A percentile compares a stretch with the other conserved stretches of the same genome.
These are phyloP conservation scores for Euzophera pinguis DNA, from an alignment of 2,888 invertebrate genomes.

Conservation along the genomic window DNA sequence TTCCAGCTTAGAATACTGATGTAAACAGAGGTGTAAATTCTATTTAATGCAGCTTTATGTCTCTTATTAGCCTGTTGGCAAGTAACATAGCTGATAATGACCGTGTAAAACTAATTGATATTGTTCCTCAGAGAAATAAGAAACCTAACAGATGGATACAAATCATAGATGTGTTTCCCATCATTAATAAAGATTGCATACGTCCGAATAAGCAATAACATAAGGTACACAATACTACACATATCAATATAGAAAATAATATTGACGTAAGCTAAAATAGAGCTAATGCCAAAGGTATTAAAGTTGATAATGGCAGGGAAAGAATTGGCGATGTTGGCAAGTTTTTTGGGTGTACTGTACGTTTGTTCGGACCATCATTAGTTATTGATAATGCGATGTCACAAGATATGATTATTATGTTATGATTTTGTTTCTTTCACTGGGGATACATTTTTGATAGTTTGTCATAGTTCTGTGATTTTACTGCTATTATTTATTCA, in stretches of 20 bases:
- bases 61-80: no score
- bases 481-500: background rate
- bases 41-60: no score
- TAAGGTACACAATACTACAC: conserved; percentile 29
- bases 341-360: conserved; percentile 29
- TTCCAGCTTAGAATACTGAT: no score
- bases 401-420: conserved; percentile 35
- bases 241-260: conserved; percentile 12
- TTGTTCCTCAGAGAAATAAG: conserved; percentile 35
- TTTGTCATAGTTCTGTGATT: conserved; percentile 18
- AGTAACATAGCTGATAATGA: no score
- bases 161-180: conserved; percentile 55
- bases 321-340: conserved; percentile 12
- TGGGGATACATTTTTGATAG: conserved; percentile 23
- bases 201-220: conserved; percentile 59
- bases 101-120: background rate
- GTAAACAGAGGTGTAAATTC: no score
- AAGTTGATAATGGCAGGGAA: background rate
- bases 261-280: background rate
- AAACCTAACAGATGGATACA: conserved; percentile 64
- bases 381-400: conserved; percentile 57
- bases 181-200: conserved; percentile 71
- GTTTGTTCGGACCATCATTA: conserved; percentile 57
- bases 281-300: background rate
- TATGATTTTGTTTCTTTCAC: conserved; percentile 23